Percentiles rank a stretch among this genome's conserved stretches.
Conservation (phyloP, 2,113 vertebrate species). For the Alexandromys fortis region DNA sequence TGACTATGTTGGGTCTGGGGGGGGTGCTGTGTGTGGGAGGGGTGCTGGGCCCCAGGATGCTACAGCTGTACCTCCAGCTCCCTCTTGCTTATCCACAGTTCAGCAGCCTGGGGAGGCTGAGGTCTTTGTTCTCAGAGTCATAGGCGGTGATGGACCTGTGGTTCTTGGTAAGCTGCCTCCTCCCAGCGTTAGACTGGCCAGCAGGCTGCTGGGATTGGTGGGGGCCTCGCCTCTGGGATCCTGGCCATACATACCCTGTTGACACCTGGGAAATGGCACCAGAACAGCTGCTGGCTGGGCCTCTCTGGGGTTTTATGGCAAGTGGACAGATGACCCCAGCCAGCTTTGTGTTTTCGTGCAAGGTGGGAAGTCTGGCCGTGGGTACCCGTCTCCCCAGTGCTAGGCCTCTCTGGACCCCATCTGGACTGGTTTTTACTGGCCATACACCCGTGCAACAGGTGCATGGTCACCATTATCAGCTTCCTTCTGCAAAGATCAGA, state of each 20-base stretch:
- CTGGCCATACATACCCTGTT: accelerated
- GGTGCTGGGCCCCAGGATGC: neutral
- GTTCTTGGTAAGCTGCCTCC: neutral
- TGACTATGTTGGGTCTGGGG: neutral
- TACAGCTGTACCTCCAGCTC: neutral
- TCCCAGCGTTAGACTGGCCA: neutral
- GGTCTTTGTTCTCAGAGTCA: constrained; percentile 45
- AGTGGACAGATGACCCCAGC: constrained; percentile 45
- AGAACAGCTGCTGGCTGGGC: constrained; percentile 10
- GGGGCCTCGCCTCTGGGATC: neutral
- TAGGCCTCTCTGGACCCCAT: neutral
- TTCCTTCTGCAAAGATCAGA: neutral
- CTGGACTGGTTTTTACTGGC: neutral
- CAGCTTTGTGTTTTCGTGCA: constrained; percentile 29
- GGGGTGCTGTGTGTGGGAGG: neutral
- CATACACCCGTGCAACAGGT: no score
- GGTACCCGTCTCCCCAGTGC: neutral
- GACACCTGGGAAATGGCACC: constrained; percentile 47
- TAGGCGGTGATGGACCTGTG: neutral
- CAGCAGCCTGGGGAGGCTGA: neutral
- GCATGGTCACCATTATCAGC: neutral
- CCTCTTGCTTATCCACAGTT: neutral
- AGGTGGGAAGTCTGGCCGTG: neutral
- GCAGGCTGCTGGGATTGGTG: neutral
- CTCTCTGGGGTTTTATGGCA: constrained; percentile 16